Evolutionary conservation across 2,113 vertebrate genomes (phyloP).

Genomic region (Apeltes quadracus): DNA sequence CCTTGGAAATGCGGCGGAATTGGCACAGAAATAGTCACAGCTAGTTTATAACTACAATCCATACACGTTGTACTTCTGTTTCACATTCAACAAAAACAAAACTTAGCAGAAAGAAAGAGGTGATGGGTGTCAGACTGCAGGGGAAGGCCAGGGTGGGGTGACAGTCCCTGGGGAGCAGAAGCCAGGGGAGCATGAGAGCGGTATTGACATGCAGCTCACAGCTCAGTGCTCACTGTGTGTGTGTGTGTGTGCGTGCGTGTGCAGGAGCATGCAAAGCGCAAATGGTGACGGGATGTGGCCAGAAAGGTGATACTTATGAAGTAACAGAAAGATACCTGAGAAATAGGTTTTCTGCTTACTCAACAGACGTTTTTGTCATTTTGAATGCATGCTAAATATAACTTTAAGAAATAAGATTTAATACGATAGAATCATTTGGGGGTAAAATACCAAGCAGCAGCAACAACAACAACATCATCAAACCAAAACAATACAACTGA

Average conservation of each 20-base stretch:
- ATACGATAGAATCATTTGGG: not conserved
- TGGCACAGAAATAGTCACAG: slow-evolving; percentile 11
- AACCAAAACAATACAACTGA: not conserved
- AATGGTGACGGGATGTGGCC: slow-evolving; percentile 56
- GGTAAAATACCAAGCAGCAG: not conserved
- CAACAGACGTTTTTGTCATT: not conserved
- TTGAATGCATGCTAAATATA: not conserved
- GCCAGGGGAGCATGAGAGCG: slow-evolving; percentile 32
- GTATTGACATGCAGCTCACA: slow-evolving; percentile 48
- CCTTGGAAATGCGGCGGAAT: not conserved
- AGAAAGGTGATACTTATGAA: slow-evolving; percentile 46
- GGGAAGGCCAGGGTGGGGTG: slow-evolving; percentile 67
- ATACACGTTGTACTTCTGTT: slow-evolving; percentile 40
- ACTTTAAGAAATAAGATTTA: not conserved
- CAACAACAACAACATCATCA: not conserved
- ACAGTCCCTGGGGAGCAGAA: slow-evolving; percentile 59
- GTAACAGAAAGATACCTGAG: slow-evolving; percentile 42
- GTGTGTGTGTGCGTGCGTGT: slow-evolving; percentile 19
- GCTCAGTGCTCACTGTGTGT: slow-evolving; percentile 35
- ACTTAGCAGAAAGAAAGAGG: slow-evolving; percentile 44
- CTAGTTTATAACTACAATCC: not conserved
- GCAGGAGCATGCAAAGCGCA: slow-evolving; percentile 45
- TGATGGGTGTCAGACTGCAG: slow-evolving; percentile 32
- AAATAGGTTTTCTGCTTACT: slow-evolving; percentile 4
- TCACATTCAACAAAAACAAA: slow-evolving; percentile 76